These are phyloP conservation scores for Paracyprichromis sp. DNA, from an alignment of 2,113 vertebrate species.

Conservation along the genomic window DNA sequence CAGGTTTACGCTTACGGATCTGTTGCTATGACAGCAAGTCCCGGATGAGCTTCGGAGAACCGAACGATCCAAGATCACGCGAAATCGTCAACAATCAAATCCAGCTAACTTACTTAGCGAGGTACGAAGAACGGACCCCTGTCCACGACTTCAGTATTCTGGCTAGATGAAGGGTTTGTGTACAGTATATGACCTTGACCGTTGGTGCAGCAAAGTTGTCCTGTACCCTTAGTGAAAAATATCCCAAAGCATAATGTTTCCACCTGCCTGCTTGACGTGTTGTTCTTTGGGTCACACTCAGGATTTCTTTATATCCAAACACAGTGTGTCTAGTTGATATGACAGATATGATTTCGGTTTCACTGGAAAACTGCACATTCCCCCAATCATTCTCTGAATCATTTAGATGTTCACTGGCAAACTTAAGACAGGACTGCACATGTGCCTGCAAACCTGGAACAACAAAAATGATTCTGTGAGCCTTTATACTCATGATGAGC, in stretches of 20 bases:
- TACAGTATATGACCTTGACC: fast-evolving
- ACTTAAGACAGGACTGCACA: background rate
- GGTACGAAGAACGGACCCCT: background rate
- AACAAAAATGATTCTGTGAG: background rate
- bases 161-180: background rate
- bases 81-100: too few species aligned
- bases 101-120: too few species aligned
- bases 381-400: background rate
- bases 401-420: background rate
- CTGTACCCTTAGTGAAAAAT: background rate
- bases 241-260: background rate
- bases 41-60: too few species aligned
- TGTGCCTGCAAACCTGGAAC: background rate
- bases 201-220: background rate
- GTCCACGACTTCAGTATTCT: fast-evolving
- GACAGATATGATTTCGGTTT: fast-evolving
- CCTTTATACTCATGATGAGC: background rate
- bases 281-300: background rate
- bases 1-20: too few species aligned
- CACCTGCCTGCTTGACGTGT: background rate
- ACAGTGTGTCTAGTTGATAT: background rate
- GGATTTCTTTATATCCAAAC: background rate
- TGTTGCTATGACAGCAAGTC: too few species aligned
- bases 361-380: background rate
- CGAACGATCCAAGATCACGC: too few species aligned